Percentiles rank a stretch among this genome's conserved stretches.
Conservation (phyloP, 2,113 vertebrate genomes). For the Columba janthina region DNA sequence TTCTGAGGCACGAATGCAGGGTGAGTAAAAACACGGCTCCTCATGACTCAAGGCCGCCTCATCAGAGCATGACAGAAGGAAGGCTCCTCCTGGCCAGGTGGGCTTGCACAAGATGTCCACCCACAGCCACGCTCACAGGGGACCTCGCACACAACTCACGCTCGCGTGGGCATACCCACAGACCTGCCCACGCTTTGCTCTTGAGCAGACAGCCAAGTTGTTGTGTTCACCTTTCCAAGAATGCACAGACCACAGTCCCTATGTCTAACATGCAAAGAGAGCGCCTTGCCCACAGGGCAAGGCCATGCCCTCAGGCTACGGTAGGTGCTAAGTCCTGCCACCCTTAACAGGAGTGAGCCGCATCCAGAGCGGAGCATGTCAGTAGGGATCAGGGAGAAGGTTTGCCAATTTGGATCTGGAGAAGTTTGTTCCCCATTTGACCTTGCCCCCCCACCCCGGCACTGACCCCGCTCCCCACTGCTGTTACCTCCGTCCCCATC, state of each 20-base stretch:
- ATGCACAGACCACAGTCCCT: background rate
- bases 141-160: background rate
- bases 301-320: background rate
- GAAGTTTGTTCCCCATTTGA: background rate
- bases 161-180: background rate
- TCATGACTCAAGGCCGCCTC: background rate
- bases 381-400: background rate
- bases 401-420: background rate
- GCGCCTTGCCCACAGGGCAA: background rate
- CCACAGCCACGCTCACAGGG: background rate
- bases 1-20: background rate
- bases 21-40: background rate
- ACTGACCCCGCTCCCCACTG: fast-evolving
- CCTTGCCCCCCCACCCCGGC: background rate
- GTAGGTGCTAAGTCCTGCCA: background rate
- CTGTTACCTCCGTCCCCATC: conserved; percentile 22
- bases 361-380: background rate
- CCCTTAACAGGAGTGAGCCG: background rate
- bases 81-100: conserved; percentile 10
- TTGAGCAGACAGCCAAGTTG: fast-evolving
- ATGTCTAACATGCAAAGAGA: fast-evolving
- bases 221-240: background rate
- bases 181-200: background rate
- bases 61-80: background rate
- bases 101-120: conserved; percentile 3